A percentile compares a stretch with the other conserved stretches of the same genome.
Evolutionary conservation across 2,797 vertebrate genomes (phyloP).

Genomic region (Acomys russatus): DNA sequence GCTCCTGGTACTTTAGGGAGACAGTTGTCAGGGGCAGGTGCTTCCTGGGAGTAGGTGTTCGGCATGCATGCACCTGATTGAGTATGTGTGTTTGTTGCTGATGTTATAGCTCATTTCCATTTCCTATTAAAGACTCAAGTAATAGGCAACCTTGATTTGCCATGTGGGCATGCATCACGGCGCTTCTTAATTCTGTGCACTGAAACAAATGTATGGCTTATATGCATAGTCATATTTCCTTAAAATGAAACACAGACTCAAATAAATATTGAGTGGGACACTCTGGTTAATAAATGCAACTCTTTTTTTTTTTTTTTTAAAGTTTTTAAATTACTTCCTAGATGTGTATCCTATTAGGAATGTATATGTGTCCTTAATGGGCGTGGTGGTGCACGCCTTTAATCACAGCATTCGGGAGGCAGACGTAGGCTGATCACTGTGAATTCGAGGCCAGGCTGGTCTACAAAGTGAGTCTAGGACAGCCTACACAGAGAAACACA

Average conservation of each 20-base stretch:
- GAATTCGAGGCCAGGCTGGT: too few relatives aligned
- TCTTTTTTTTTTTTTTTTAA: neutral
- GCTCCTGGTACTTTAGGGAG: constrained; percentile 15
- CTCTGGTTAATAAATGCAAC: neutral
- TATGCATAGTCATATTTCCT: neutral
- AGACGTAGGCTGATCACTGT: too few relatives aligned
- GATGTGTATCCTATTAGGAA: neutral
- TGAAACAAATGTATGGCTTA: constrained; percentile 11
- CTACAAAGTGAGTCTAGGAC: too few relatives aligned
- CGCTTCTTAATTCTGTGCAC: neutral
- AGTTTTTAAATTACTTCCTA: constrained; percentile 16
- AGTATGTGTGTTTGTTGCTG: neutral
- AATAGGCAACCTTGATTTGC: neutral
- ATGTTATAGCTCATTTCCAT: neutral
- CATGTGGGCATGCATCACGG: neutral
- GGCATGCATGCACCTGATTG: neutral
- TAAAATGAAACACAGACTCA: constrained; percentile 33
- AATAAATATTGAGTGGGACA: neutral
- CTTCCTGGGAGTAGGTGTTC: neutral
- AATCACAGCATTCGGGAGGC: too few relatives aligned
- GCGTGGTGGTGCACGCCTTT: too few relatives aligned
- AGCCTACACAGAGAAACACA: too few relatives aligned
- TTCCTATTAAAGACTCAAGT: constrained; percentile 31
- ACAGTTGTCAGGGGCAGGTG: neutral
- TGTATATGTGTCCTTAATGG: neutral